A percentile compares a stretch with the other conserved stretches of the same genome.
phyloP scores from a whole-genome alignment of 2,113 vertebrate genomes.

The Aspiorhynchus laticeps region DNA sequence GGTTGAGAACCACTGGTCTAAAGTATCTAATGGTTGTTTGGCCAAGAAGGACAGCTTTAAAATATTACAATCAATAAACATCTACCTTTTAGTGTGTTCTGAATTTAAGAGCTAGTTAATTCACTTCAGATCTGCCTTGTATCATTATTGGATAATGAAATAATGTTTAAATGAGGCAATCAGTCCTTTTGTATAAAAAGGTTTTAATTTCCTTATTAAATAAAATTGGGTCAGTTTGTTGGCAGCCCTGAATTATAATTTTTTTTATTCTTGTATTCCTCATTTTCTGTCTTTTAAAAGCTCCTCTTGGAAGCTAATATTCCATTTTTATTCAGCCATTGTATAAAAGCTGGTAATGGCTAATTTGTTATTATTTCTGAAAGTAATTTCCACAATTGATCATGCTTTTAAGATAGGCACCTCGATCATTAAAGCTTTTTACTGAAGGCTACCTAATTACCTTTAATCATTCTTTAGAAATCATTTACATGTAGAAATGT shows the following conservation, averaged over 20 bases:
- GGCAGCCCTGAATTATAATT: neutral
- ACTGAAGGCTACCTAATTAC: neutral
- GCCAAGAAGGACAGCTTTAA: neutral
- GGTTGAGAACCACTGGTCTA: too few species aligned
- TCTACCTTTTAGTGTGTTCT: neutral
- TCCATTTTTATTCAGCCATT: constrained; percentile 24
- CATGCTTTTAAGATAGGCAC: neutral
- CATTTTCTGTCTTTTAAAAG: constrained; percentile 3
- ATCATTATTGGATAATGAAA: constrained; percentile 23
- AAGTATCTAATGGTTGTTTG: too few species aligned
- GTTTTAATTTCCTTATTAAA: neutral
- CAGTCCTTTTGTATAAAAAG: constrained; percentile 18
- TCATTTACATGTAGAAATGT: neutral
- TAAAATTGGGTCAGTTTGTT: neutral
- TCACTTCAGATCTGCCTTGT: neutral
- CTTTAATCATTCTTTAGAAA: neutral
- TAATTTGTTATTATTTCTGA: neutral
- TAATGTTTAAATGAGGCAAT: constrained; percentile 21
- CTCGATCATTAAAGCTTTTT: neutral
- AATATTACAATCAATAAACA: constrained; percentile 4
- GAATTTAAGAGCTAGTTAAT: constrained; percentile 20
- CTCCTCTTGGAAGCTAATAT: neutral
- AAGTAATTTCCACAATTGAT: neutral
- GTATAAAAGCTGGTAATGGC: neutral
- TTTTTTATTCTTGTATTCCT: constrained; percentile 3